Conservation (phyloP, 2,797 vertebrate genomes). For the Sternarchorhynchus goeldii region DNA sequence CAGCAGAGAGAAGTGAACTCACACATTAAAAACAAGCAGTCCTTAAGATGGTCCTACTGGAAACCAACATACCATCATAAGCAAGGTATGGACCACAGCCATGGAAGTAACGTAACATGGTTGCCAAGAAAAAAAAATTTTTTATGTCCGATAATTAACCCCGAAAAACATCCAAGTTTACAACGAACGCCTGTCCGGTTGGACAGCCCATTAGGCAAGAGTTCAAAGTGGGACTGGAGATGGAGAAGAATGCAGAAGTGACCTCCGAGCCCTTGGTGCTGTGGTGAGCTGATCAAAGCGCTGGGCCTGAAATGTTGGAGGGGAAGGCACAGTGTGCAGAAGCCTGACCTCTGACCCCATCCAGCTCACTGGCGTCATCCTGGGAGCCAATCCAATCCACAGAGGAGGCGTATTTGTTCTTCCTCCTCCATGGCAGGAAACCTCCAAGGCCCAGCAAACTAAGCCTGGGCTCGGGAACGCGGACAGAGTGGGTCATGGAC, state of each 20-base stretch:
- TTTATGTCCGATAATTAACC: slow-evolving; percentile 20
- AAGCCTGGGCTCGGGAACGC: slow-evolving; percentile 26
- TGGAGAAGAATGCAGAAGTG: slow-evolving; percentile 49
- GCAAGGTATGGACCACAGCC: slow-evolving; percentile 19
- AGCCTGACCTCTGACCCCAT: slow-evolving; percentile 68
- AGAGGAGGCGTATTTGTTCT: slow-evolving; percentile 71
- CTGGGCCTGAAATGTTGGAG: slow-evolving; percentile 36
- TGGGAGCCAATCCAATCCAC: slow-evolving; percentile 63
- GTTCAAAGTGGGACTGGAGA: slow-evolving; percentile 45
- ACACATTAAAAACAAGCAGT: not conserved
- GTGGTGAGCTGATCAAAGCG: slow-evolving; percentile 66
- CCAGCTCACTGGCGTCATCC: slow-evolving; percentile 64
- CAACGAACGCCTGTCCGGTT: not conserved
- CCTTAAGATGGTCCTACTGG: not conserved
- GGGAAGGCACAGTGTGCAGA: slow-evolving; percentile 63
- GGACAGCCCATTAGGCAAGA: slow-evolving; percentile 32
- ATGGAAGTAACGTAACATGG: not conserved
- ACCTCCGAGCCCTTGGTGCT: slow-evolving; percentile 58
- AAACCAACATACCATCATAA: not conserved
- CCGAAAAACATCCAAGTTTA: slow-evolving; percentile 9
- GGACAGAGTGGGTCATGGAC: slow-evolving; percentile 19
- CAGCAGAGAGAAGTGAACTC: not conserved
- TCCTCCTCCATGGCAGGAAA: slow-evolving; percentile 73
- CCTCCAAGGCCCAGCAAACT: slow-evolving; percentile 55
- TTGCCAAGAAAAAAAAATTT: slow-evolving; percentile 14